phyloP scores from a whole-genome alignment of 2,113 vertebrate genomes.

The Nothocercus julius region DNA sequence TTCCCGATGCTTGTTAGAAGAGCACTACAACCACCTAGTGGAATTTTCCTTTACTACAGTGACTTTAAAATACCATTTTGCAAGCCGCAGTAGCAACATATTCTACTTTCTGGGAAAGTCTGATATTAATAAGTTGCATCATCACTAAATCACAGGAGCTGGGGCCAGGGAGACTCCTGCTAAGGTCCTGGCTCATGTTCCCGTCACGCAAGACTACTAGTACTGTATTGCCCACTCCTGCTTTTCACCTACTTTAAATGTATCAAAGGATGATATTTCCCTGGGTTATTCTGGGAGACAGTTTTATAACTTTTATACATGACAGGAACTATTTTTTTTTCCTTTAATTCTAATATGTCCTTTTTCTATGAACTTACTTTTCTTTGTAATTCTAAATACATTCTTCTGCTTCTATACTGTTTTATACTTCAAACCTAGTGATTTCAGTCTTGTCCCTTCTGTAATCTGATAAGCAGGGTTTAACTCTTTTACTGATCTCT shows the following conservation, averaged over 20 bases:
- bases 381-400: not conserved
- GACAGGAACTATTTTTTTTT: not conserved
- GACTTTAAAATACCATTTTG: not conserved
- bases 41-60: slow-evolving; percentile 70
- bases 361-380: not conserved
- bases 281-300: not conserved
- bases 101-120: not conserved
- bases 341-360: not conserved
- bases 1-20: slow-evolving; percentile 37
- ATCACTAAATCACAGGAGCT: not conserved
- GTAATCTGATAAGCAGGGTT: not conserved
- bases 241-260: not conserved
- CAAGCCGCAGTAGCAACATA: not conserved
- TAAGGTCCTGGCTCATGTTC: not conserved
- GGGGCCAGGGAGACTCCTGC: not conserved
- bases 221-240: not conserved
- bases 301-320: not conserved
- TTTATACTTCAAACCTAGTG: not conserved
- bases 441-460: not conserved
- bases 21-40: slow-evolving; percentile 80
- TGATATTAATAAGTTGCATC: not conserved
- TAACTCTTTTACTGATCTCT: not conserved
- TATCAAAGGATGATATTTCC: not conserved
- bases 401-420: not conserved
- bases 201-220: not conserved